phyloP scores from a whole-genome alignment of 2,113 vertebrate genomes.

The Limanda limanda region DNA sequence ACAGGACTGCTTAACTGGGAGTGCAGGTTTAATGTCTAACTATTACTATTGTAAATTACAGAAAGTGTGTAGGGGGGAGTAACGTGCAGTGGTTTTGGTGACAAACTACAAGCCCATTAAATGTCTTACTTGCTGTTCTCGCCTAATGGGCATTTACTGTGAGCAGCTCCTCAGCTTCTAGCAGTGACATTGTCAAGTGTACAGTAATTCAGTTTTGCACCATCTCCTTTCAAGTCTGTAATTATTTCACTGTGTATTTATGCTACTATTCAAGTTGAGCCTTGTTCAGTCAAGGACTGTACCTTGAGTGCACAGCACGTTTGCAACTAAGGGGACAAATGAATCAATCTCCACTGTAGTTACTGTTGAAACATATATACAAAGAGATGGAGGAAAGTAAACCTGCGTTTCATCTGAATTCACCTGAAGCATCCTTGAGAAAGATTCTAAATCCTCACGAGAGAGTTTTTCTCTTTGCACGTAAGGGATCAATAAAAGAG shows the following conservation, averaged over 20 bases:
- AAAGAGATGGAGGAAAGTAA: background rate
- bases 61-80: background rate
- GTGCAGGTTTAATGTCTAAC: background rate
- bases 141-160: background rate
- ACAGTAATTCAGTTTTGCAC: background rate
- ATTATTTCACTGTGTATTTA: constrained; percentile 13
- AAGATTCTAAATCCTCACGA: background rate
- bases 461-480: background rate
- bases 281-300: constrained; percentile 8
- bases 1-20: background rate
- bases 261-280: background rate
- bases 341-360: background rate
- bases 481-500: background rate
- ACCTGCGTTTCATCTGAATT: background rate
- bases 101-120: constrained; percentile 3
- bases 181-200: constrained; percentile 12
- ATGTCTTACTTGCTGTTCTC: background rate
- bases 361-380: background rate
- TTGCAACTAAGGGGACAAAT: no score
- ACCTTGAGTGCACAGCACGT: no score
- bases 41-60: background rate
- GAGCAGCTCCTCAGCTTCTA: constrained; percentile 14
- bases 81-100: background rate
- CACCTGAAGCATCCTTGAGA: background rate
- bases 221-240: background rate